Base-by-base conservation (phyloP, 2,888 invertebrate genomes). In the Hirtodrosophila cameraria region DNA sequence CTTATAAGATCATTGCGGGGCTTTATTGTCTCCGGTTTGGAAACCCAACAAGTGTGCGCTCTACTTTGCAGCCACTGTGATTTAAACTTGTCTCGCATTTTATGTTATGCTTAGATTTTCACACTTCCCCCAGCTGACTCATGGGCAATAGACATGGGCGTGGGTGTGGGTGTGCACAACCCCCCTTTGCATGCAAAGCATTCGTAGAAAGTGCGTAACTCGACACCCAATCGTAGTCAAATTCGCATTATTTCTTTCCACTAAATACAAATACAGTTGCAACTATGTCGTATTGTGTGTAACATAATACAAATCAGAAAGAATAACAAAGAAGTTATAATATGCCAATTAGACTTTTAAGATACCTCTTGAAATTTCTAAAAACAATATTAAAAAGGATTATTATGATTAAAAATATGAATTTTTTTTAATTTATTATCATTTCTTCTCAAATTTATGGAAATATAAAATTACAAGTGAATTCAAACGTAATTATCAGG, bases 31-130 rank as follows among this genome's bases (percentile, higher is more conserved):
- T 50, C 63, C 52, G 36, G 30, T 20, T 8, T 79, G 58, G 87
- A 88, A 88, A 81, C 89, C 88, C 68, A 73, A 86, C 78, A 88
- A 88, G 88, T 88, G 88, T 77, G 66, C 64, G 72, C 64, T 69
- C 75, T 55, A 82, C 64, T 66, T 79, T 39, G 57, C 31, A 55
- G 45, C 35, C 25, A 48, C 70, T 57, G 46, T 69, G 83, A 85
- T 84, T 86, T 68, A 42, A 64, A 80, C 75, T 72, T 70, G 43
- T 62, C 45, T 43, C 20, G 16, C 58, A 43, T 63, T 72, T 48
- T 36, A 50, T 52, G 36, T 35, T 36, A 50, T 52, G 36, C 35
- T 20, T 48, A 59, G 74, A 61, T 84, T 84, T 84, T 79, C 78
- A 62, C 78, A 70, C 81, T 57, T 73, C 46, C 55, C 46, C 46